phyloP scores from a whole-genome alignment of 2,113 vertebrate species.

The Varanus komodoensis region DNA sequence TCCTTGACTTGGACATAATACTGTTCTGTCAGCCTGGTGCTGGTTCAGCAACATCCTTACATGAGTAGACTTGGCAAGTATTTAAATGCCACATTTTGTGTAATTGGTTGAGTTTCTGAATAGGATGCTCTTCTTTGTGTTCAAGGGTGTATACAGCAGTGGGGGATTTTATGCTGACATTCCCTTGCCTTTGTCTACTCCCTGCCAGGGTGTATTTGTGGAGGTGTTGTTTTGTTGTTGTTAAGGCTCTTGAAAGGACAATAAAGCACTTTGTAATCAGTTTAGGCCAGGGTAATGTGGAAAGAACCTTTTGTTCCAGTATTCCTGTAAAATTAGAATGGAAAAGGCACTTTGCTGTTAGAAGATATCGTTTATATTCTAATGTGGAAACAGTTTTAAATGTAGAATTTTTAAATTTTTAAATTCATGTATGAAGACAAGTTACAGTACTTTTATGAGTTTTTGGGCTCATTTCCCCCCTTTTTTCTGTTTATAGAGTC shows the following conservation, averaged over 20 bases:
- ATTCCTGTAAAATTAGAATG: constrained; percentile 36
- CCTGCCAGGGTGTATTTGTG: constrained; percentile 45
- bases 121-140: constrained; percentile 68
- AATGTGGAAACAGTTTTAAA: constrained; percentile 26
- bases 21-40: constrained; percentile 61
- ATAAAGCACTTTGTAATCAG: constrained; percentile 56
- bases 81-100: constrained; percentile 72
- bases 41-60: constrained; percentile 76
- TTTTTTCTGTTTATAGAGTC: neutral
- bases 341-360: constrained; percentile 48
- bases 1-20: constrained; percentile 71
- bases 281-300: constrained; percentile 45
- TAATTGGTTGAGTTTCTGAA: constrained; percentile 69
- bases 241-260: constrained; percentile 55
- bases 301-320: constrained; percentile 50
- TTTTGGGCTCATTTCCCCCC: neutral
- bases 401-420: neutral
- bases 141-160: constrained; percentile 62
- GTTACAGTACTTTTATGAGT: constrained; percentile 10
- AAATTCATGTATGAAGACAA: constrained; percentile 14
- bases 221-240: constrained; percentile 52
- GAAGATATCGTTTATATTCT: constrained; percentile 33
- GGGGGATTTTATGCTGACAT: constrained; percentile 66
- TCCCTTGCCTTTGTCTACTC: constrained; percentile 62
- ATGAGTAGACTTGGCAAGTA: constrained; percentile 71